Percentiles rank a stretch among this genome's conserved stretches.
phyloP scores from a whole-genome alignment of 2,113 vertebrate species.

The Phrynosoma platyrhinos region DNA sequence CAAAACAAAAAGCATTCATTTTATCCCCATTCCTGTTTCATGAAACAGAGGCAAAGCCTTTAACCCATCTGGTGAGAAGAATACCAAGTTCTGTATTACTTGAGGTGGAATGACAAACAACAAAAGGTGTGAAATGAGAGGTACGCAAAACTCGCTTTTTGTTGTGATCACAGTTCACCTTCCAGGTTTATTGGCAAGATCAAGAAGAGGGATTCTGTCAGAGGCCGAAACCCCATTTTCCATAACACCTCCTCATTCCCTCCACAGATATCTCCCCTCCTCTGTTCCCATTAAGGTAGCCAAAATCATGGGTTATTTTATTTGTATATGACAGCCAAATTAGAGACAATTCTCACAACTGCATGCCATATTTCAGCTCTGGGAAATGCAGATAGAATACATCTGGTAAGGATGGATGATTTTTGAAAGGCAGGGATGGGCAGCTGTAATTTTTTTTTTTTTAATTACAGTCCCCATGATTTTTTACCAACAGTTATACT shows the following conservation, averaged over 20 bases:
- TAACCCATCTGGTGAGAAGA: conserved; percentile 5
- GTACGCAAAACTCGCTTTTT: background rate
- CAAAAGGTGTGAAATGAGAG: background rate
- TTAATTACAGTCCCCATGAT: background rate
- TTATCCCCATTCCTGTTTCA: conserved; percentile 1
- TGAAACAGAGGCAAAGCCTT: background rate
- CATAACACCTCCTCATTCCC: background rate
- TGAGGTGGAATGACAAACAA: background rate
- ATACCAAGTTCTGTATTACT: background rate
- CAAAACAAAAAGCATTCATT: conserved; percentile 21
- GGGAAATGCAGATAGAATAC: background rate
- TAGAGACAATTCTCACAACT: background rate
- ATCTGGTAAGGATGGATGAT: background rate
- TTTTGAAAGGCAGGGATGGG: background rate
- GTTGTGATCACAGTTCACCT: background rate
- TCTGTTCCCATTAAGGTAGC: background rate
- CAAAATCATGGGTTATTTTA: background rate
- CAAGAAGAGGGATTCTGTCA: background rate
- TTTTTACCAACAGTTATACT: no score
- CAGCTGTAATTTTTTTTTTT: background rate
- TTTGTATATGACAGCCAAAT: background rate
- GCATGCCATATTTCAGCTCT: background rate
- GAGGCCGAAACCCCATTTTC: background rate
- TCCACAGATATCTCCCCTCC: background rate
- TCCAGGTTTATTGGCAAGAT: background rate